Evolutionary conservation across 2,888 invertebrate genomes (phyloP).

Genomic region (Epinotia ramella): DNA sequence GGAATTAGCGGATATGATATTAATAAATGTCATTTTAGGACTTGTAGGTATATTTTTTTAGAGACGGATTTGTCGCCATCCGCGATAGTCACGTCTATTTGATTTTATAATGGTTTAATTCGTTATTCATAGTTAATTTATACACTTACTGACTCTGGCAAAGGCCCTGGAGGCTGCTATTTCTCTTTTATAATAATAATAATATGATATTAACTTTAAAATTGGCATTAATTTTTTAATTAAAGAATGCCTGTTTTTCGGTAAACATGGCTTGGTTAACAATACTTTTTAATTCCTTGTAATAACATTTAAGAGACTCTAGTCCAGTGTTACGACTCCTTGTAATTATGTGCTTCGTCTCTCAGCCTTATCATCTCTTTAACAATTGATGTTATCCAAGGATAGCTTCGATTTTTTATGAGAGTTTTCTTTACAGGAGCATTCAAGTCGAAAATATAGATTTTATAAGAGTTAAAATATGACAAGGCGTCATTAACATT

Average conservation of each 20-base stretch:
- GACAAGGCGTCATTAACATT: background rate
- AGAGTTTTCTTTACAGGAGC: background rate
- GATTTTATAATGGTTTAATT: too few relatives aligned
- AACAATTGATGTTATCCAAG: background rate
- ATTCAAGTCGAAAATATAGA: background rate
- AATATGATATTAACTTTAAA: background rate
- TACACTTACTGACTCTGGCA: too few relatives aligned
- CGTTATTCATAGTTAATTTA: too few relatives aligned
- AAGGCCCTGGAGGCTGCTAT: too few relatives aligned
- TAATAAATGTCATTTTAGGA: too few relatives aligned
- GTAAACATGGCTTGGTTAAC: slow-evolving; percentile 1
- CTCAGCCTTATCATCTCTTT: background rate
- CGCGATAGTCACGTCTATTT: too few relatives aligned
- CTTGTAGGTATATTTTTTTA: too few relatives aligned
- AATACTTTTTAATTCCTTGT: background rate
- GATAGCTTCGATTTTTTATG: background rate
- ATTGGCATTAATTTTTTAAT: background rate
- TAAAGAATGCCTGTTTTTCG: background rate
- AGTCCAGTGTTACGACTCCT: background rate
- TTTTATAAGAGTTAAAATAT: background rate
- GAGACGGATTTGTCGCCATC: too few relatives aligned
- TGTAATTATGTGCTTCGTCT: background rate
- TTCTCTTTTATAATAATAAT: too few relatives aligned
- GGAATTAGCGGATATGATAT: too few relatives aligned
- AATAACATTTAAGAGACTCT: background rate